Percentiles rank a stretch among this genome's conserved stretches.
Evolutionary conservation across 2,888 invertebrate genomes (phyloP).

Genomic region (Galeopsomyia nigrocyanea): DNA sequence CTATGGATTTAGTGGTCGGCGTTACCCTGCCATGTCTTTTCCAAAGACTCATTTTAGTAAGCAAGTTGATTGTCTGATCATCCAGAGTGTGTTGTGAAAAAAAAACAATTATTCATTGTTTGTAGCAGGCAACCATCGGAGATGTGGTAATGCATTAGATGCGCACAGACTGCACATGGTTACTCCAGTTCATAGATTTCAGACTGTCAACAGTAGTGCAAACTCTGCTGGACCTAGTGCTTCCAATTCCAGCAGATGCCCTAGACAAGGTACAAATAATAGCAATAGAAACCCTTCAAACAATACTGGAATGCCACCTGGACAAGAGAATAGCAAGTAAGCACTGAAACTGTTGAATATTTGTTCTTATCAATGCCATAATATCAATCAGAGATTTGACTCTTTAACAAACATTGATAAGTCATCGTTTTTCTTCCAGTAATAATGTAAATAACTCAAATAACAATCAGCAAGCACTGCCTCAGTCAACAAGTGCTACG

Average conservation of each 20-base stretch:
- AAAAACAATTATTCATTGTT: no score
- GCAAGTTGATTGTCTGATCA: background rate
- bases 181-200: constrained; percentile 80
- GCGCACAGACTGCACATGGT: constrained; percentile 74
- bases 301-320: constrained; percentile 51
- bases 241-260: constrained; percentile 52
- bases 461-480: constrained; percentile 57
- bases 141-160: constrained; percentile 34
- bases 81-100: no score
- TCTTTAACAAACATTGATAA: background rate
- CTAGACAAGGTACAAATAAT: constrained; percentile 50
- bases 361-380: background rate
- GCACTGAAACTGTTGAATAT: constrained; percentile 52
- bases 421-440: constrained; percentile 36
- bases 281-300: constrained; percentile 52
- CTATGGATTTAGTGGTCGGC: constrained; percentile 82
- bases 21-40: constrained; percentile 60
- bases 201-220: constrained; percentile 73
- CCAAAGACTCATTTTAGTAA: constrained; percentile 61
- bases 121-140: constrained; percentile 37
- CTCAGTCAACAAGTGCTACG: constrained; percentile 55
- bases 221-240: constrained; percentile 70
- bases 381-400: constrained; percentile 24
- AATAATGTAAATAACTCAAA: constrained; percentile 60
- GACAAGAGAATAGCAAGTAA: constrained; percentile 60